Evolutionary conservation across 1,140 invertebrate species (phyloP).

Genomic region (Calliphora vicina): DNA sequence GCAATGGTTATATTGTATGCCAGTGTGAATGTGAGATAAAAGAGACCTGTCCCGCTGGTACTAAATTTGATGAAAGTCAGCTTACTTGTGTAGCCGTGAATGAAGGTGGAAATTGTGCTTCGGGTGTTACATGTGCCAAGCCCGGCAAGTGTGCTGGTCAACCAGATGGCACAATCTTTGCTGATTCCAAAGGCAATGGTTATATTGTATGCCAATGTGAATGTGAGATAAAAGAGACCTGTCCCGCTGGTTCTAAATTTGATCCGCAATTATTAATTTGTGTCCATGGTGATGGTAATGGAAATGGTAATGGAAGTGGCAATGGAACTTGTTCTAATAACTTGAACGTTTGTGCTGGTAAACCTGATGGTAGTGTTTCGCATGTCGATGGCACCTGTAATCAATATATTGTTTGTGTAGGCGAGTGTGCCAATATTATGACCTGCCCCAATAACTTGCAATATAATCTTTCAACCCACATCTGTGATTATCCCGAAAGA

Average conservation of each 20-base stretch:
- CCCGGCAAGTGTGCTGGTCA: slow-evolving; percentile 29
- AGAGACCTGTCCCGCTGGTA: slow-evolving; percentile 35
- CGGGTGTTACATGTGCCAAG: slow-evolving; percentile 24
- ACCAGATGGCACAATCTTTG: slow-evolving; percentile 27
- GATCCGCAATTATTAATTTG: too few relatives aligned
- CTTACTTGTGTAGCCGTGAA: not conserved
- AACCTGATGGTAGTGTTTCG: slow-evolving; percentile 31
- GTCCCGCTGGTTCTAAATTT: too few relatives aligned
- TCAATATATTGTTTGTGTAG: slow-evolving; percentile 36
- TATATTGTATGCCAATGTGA: slow-evolving; percentile 39
- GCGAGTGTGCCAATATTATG: slow-evolving; percentile 35
- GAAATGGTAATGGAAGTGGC: too few relatives aligned
- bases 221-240: slow-evolving; percentile 7
- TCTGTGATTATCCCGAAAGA: too few relatives aligned
- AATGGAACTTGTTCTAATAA: too few relatives aligned
- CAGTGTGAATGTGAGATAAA: slow-evolving; percentile 36
- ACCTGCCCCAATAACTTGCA: slow-evolving; percentile 38
- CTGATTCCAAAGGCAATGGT: not conserved
- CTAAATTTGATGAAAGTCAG: too few relatives aligned
- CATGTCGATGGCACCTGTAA: not conserved
- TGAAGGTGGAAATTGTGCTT: not conserved
- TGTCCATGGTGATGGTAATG: too few relatives aligned
- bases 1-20: slow-evolving; percentile 31
- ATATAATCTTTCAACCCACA: too few relatives aligned
- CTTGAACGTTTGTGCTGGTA: slow-evolving; percentile 18